Evolutionary conservation across 1,140 invertebrate genomes (phyloP).

Genomic region (Oedothorax gibbosus): DNA sequence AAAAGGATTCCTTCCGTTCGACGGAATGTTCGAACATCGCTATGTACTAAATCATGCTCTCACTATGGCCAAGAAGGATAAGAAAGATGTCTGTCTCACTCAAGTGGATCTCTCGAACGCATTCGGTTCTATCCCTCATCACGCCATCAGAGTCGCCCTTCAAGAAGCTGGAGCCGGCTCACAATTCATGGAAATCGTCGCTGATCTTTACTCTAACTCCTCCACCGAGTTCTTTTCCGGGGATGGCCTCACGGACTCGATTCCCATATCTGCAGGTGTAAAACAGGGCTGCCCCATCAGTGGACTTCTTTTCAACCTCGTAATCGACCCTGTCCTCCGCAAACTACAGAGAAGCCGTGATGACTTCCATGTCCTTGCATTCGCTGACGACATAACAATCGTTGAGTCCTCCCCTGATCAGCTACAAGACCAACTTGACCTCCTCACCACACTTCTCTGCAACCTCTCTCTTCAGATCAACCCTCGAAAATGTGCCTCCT

Average conservation of each 20-base stretch:
- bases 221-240: background rate
- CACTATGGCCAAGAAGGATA: slow-evolving; percentile 58
- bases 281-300: slow-evolving; percentile 68
- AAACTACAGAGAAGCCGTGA: rapidly evolving
- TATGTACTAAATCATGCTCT: slow-evolving; percentile 65
- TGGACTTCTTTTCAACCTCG: slow-evolving; percentile 68
- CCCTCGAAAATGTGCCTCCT: background rate
- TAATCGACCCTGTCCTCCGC: background rate
- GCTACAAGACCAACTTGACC: background rate
- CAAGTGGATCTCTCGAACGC: background rate
- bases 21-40: slow-evolving; percentile 68
- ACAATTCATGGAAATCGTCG: slow-evolving; percentile 66
- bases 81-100: background rate
- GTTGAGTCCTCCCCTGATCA: background rate
- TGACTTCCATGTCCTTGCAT: background rate
- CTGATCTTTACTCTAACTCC: slow-evolving; percentile 62
- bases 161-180: slow-evolving; percentile 60
- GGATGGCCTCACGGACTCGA: background rate
- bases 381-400: background rate
- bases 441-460: too few relatives aligned
- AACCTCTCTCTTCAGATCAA: background rate
- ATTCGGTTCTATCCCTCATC: background rate
- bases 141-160: background rate
- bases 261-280: slow-evolving; percentile 28
- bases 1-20: slow-evolving; percentile 66